A percentile compares a stretch with the other conserved stretches of the same genome.
These are phyloP conservation scores for Papilio gigon DNA, from an alignment of 2,888 invertebrate species.

Conservation along the genomic window DNA sequence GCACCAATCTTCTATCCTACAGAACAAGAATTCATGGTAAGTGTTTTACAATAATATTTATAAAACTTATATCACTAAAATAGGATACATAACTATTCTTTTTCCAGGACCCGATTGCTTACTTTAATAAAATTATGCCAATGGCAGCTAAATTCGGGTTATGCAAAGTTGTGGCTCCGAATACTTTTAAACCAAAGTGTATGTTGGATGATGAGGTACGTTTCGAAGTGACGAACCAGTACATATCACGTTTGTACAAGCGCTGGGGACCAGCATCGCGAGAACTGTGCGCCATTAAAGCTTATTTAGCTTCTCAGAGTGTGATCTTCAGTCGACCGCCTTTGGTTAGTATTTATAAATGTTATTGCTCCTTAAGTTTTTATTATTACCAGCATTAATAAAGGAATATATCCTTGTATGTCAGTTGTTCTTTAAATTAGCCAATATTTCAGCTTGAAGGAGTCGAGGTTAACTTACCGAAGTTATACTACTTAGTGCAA, in stretches of 20 bases:
- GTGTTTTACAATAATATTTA: slow-evolving; percentile 36
- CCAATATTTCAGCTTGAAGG: slow-evolving; percentile 87
- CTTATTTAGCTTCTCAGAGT: slow-evolving; percentile 89
- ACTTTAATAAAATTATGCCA: slow-evolving; percentile 89
- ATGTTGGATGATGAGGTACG: slow-evolving; percentile 91
- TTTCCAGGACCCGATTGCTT: slow-evolving; percentile 89
- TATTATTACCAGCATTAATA: neutral
- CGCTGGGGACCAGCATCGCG: slow-evolving; percentile 95
- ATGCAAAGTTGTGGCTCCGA: slow-evolving; percentile 93
- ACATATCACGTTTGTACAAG: slow-evolving; percentile 92
- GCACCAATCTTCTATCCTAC: slow-evolving; percentile 92
- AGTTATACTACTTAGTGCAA: slow-evolving; percentile 92
- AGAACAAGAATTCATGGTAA: slow-evolving; percentile 87
- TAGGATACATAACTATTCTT: neutral
- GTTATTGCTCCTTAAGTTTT: too few species aligned
- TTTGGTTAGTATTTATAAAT: slow-evolving; percentile 82
- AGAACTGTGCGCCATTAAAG: slow-evolving; percentile 92
- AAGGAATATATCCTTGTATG: neutral
- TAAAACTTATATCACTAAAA: neutral
- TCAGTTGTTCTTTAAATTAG: neutral
- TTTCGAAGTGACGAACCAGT: slow-evolving; percentile 94
- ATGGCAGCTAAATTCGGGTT: slow-evolving; percentile 91
- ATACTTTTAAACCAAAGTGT: slow-evolving; percentile 88
- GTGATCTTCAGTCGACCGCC: slow-evolving; percentile 89
- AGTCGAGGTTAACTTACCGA: slow-evolving; percentile 94